phyloP scores from a whole-genome alignment of 1,140 invertebrate genomes.

The Neodiprion fabricii region DNA sequence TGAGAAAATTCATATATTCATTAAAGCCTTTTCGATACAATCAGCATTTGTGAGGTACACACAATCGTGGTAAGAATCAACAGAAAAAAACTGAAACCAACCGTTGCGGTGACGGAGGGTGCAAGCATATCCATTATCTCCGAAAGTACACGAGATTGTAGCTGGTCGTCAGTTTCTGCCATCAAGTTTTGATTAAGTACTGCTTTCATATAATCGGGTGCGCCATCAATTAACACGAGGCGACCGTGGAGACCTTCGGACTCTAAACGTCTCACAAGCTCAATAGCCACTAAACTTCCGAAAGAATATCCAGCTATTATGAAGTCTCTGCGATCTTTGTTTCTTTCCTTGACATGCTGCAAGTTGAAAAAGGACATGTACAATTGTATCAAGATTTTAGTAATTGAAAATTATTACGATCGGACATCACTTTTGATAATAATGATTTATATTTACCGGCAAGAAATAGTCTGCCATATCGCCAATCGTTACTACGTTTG shows the following conservation, averaged over 20 bases:
- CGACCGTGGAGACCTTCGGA: slow-evolving; percentile 43
- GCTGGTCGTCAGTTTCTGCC: slow-evolving; percentile 31
- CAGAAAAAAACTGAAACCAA: slow-evolving; percentile 18
- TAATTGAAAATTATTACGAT: not conserved
- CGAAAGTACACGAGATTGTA: slow-evolving; percentile 43
- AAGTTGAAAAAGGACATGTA: slow-evolving; percentile 15
- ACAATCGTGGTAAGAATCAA: no score
- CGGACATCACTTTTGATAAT: not conserved
- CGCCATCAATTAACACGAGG: slow-evolving; percentile 55
- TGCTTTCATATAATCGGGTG: slow-evolving; percentile 51
- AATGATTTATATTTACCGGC: slow-evolving; percentile 46
- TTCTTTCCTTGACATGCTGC: slow-evolving; percentile 45
- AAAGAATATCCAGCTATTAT: slow-evolving; percentile 56
- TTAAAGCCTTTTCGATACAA: not conserved
- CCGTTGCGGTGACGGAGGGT: slow-evolving; percentile 32
- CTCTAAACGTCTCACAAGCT: slow-evolving; percentile 53
- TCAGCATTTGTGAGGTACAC: not conserved
- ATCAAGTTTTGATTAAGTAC: slow-evolving; percentile 36
- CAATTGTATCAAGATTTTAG: not conserved
- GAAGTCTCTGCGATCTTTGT: slow-evolving; percentile 49
- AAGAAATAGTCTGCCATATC: slow-evolving; percentile 51
- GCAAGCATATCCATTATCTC: slow-evolving; percentile 38
- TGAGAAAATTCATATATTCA: not conserved
- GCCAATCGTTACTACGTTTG: slow-evolving; percentile 29
- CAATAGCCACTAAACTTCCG: slow-evolving; percentile 54